Evolutionary conservation across 2,888 invertebrate genomes (phyloP), one percentile per base, ranked within the genome.

Genomic region (Hedya salicella): DNA sequence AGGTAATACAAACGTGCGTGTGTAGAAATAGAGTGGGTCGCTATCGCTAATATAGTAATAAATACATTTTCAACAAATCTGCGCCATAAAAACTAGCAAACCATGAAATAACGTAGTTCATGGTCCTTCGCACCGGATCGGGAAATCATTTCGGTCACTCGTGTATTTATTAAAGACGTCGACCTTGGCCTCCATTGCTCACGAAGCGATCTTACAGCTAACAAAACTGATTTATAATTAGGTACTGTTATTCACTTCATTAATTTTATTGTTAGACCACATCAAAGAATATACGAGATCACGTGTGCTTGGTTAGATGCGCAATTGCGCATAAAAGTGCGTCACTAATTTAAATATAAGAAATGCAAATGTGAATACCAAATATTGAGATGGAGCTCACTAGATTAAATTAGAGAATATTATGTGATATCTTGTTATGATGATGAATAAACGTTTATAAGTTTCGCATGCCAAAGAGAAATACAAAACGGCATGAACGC

Each of bases 311-410:
- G 4, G 13, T 52, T 36, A 52, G 19, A 36, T 52, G 52, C 52
- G 36, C 52, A 36, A 52, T 36, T 17, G 36, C n/a, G n/a, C 13
- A 52, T 36, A 52, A 52, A 52, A 36, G 14, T 52, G 19, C 36
- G 52, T 52, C 17, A 13, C n/a, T 5, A 13, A 6, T 17, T 13
- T 32, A 2, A 52, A 11, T 52, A 32, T 32, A 17, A 2, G 5
- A 16, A n/a, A 19, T 19, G 19, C 19, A 19, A 5, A 1, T 3
- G 4, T 21, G 1, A 0, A 21, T 46, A 19, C 11, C 3, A 13
- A 42, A 42, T 42, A 42, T 16, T 14, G 42, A 16, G 52, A 70
- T 66, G 36, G 4, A 25, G 25, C n/a, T n/a, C n/a, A n/a, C n/a
- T n/a, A n/a, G 25, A 25, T 25, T 25, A 25, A 25, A 25, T 25